Percentiles rank a stretch among this genome's conserved stretches.
phyloP scores from a whole-genome alignment of 2,797 vertebrate species.

The Eleutherodactylus coqui region DNA sequence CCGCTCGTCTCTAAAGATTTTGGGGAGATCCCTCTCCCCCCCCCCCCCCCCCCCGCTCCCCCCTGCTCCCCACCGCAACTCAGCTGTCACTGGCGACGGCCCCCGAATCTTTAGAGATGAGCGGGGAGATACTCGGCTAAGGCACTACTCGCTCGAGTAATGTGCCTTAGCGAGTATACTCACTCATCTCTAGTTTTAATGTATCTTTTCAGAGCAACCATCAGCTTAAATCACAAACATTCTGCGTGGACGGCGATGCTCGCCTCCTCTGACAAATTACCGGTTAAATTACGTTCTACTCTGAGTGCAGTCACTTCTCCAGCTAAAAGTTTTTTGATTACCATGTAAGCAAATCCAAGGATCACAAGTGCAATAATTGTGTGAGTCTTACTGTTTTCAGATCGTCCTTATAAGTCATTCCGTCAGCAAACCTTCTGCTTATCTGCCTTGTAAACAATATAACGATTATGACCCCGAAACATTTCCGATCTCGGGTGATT shows the following conservation, averaged over 20 bases:
- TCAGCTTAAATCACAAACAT: not conserved
- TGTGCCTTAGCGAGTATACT: too few relatives aligned
- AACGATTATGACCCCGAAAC: constrained; percentile 62
- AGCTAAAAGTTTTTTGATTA: constrained; percentile 65
- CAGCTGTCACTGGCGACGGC: too few relatives aligned
- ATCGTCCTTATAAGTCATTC: constrained; percentile 67
- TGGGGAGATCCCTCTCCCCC: too few relatives aligned
- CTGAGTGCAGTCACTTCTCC: constrained; percentile 67
- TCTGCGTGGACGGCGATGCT: not conserved
- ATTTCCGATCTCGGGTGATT: constrained; percentile 62
- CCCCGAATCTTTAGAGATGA: too few relatives aligned
- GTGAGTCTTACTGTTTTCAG: constrained; percentile 57
- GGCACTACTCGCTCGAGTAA: too few relatives aligned
- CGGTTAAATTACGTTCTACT: constrained; percentile 34
- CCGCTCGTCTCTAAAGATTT: too few relatives aligned
- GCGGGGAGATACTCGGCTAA: too few relatives aligned
- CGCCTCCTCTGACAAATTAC: not conserved
- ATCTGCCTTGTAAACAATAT: constrained; percentile 69
- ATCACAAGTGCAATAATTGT: constrained; percentile 65
- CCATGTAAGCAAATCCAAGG: constrained; percentile 62
- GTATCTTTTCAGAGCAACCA: not conserved
- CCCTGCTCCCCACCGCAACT: too few relatives aligned
- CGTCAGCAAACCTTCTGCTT: constrained; percentile 66
- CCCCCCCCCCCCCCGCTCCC: too few relatives aligned
- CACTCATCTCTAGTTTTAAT: too few relatives aligned